Percentiles rank a stretch among this genome's conserved stretches.
These are phyloP conservation scores for Chelon auratus DNA, from an alignment of 2,797 vertebrate species.

Conservation along the genomic window DNA sequence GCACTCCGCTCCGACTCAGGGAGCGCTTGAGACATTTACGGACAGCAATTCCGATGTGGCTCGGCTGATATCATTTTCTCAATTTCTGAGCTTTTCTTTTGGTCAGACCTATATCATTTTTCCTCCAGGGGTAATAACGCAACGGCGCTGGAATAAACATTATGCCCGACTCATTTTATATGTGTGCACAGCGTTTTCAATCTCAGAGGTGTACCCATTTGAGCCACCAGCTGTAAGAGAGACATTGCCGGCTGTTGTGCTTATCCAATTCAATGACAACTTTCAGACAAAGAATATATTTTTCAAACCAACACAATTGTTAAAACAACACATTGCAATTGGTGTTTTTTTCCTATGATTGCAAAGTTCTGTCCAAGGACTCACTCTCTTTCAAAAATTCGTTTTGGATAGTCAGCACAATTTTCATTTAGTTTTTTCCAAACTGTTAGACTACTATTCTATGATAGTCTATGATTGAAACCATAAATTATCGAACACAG, in stretches of 20 bases:
- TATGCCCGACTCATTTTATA: slow-evolving; percentile 45
- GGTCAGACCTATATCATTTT: slow-evolving; percentile 41
- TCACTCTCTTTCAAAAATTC: slow-evolving; percentile 28
- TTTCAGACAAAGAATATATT: slow-evolving; percentile 23
- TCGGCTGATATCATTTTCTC: slow-evolving; percentile 44
- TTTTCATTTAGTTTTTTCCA: slow-evolving; percentile 39
- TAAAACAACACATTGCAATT: slow-evolving; percentile 36
- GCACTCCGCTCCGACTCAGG: slow-evolving; percentile 3
- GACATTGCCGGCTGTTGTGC: slow-evolving; percentile 11
- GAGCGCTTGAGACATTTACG: slow-evolving; percentile 36
- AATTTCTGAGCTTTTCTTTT: slow-evolving; percentile 40
- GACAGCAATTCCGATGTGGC: slow-evolving; percentile 45
- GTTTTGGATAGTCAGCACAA: slow-evolving; percentile 36
- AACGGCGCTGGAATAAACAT: slow-evolving; percentile 47
- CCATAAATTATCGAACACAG: slow-evolving; percentile 64
- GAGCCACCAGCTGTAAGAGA: slow-evolving; percentile 38
- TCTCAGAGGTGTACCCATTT: slow-evolving; percentile 39
- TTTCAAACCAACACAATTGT: slow-evolving; percentile 27
- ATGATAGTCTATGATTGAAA: slow-evolving; percentile 49
- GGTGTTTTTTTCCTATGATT: slow-evolving; percentile 23
- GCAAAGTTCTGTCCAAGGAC: slow-evolving; percentile 33
- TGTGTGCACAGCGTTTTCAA: slow-evolving; percentile 43
- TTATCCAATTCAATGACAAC: slow-evolving; percentile 22
- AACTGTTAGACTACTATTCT: slow-evolving; percentile 49
- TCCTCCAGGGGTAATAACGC: slow-evolving; percentile 34